These are phyloP conservation scores for Trypoxylon attenuatum DNA, from an alignment of 2,888 invertebrate genomes.

Conservation along the genomic window DNA sequence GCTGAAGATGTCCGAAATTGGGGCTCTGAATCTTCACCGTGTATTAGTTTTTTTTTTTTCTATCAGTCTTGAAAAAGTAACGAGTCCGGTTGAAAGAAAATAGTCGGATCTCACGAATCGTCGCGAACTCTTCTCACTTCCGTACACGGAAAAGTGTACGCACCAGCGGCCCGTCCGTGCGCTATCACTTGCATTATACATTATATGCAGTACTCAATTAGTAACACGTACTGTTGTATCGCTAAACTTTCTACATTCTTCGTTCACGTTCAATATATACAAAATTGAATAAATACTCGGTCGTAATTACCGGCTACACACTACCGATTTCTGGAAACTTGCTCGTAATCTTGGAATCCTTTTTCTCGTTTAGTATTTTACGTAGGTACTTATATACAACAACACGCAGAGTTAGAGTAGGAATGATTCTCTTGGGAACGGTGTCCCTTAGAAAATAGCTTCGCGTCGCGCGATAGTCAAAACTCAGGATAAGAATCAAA, in stretches of 20 bases:
- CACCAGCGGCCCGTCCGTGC: too few species aligned
- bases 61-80: conserved; percentile 72
- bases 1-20: conserved; percentile 30
- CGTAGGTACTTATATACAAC: conserved; percentile 58
- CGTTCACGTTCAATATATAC: conserved; percentile 61
- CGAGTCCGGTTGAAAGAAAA: conserved; percentile 44
- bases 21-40: conserved; percentile 40
- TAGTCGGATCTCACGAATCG: conserved; percentile 40
- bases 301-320: conserved; percentile 49
- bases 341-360: conserved; percentile 44
- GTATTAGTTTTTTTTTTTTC: too few species aligned
- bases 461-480: conserved; percentile 1
- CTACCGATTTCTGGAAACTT: conserved; percentile 44
- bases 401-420: conserved; percentile 49
- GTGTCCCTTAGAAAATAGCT: conserved; percentile 17
- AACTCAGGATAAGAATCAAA: neutral
- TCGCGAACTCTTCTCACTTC: conserved; percentile 33
- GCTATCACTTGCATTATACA: conserved; percentile 33
- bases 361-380: conserved; percentile 37
- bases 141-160: conserved; percentile 32
- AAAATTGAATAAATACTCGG: conserved; percentile 70
- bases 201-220: conserved; percentile 18
- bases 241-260: conserved; percentile 58
- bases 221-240: conserved; percentile 34
- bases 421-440: too few species aligned